Evolutionary conservation across 2,888 invertebrate genomes (phyloP).

Genomic region (Himalopsyche japonica): DNA sequence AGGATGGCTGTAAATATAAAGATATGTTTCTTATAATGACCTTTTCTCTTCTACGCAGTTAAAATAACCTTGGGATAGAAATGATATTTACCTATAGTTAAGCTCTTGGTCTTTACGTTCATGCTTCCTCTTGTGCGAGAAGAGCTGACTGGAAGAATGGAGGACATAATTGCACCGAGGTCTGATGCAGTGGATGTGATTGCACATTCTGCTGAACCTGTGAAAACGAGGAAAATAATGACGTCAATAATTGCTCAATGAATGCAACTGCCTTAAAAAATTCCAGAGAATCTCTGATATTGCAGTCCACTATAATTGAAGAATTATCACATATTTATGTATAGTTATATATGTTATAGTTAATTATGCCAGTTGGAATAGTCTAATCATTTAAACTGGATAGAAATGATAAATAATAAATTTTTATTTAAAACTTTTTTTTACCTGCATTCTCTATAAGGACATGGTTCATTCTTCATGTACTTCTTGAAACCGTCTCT

Average conservation of each 20-base stretch:
- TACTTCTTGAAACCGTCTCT: slow-evolving; percentile 98
- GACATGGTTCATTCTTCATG: slow-evolving; percentile 94
- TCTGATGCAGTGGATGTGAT: slow-evolving; percentile 97
- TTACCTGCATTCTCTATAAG: slow-evolving; percentile 81
- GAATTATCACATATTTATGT: too few species aligned
- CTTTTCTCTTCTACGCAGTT: not conserved
- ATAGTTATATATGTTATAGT: too few species aligned
- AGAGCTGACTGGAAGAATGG: slow-evolving; percentile 94
- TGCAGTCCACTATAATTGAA: too few species aligned
- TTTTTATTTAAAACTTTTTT: not conserved
- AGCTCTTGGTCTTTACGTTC: slow-evolving; percentile 92
- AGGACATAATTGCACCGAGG: slow-evolving; percentile 94
- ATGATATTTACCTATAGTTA: slow-evolving; percentile 53
- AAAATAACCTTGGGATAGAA: not conserved
- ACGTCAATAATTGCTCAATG: too few species aligned
- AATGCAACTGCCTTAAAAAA: too few species aligned
- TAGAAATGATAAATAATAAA: too few species aligned
- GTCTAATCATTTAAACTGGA: too few species aligned
- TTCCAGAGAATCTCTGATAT: too few species aligned
- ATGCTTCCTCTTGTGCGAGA: slow-evolving; percentile 96
- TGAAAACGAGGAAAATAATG: not conserved
- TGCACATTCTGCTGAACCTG: slow-evolving; percentile 86
- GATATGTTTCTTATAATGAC: not conserved
- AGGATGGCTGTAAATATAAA: not conserved
- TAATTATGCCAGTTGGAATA: too few species aligned